These are phyloP conservation scores for Hetaerina titia DNA, from an alignment of 2,888 invertebrate genomes.

Conservation along the genomic window DNA sequence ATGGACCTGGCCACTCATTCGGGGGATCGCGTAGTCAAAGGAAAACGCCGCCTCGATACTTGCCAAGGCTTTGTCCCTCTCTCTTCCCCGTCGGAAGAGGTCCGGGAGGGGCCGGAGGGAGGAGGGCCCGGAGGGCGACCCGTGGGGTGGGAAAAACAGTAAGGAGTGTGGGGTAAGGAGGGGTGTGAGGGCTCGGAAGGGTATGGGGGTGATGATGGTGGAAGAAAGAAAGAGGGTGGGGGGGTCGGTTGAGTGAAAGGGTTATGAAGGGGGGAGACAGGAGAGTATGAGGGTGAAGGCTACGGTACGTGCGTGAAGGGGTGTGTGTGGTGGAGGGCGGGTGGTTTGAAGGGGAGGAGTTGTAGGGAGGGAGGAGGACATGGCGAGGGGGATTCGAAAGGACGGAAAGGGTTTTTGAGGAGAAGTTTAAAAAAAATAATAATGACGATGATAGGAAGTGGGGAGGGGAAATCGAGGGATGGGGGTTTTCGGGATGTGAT, in stretches of 20 bases:
- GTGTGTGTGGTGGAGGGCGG: neutral
- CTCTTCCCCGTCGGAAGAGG: conserved; percentile 6
- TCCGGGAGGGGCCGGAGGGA: neutral
- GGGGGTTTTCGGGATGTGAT: neutral
- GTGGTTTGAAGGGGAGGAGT: neutral
- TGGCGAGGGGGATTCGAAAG: neutral
- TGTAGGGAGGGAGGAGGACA: neutral
- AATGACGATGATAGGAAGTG: neutral
- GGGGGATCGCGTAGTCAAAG: conserved; percentile 49
- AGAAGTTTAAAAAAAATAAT: neutral
- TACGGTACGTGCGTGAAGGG: too few species aligned
- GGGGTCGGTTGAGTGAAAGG: neutral
- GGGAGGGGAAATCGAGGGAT: neutral
- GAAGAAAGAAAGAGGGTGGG: neutral
- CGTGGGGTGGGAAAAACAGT: neutral
- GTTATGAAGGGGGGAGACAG: neutral
- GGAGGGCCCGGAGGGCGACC: neutral
- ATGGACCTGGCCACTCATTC: conserved; percentile 49
- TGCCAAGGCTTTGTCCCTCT: conserved; percentile 36
- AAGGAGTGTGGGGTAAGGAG: neutral
- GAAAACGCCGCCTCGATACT: conserved; percentile 44
- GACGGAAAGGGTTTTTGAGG: neutral
- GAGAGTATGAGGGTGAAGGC: neutral
- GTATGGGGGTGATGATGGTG: neutral
- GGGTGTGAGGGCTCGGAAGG: neutral